Evolutionary conservation across 1,140 invertebrate species (phyloP), one percentile per base, ranked within the genome.

Genomic region (Drosophila albomicans): DNA sequence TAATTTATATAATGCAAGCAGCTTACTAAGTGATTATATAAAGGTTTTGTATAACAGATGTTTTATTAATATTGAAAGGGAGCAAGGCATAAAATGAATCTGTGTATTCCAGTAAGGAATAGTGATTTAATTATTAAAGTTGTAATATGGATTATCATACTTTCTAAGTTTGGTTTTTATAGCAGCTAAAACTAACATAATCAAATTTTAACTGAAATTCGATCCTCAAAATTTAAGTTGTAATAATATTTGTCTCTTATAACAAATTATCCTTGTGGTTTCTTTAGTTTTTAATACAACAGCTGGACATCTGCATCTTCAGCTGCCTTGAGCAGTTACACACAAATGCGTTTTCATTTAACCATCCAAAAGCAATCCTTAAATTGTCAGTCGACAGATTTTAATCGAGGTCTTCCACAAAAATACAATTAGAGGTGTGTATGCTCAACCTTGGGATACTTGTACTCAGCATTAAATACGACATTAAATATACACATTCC

Each of bases 351-450:
- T 7, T 52, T 15, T 49, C 70, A 61, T 38, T 16, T 52, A 75
- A 61, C 28, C 67, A 38, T 52, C 38, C 75, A 86, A 81, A 81
- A 81, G 81, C 63, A 64, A 79, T 66, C 82, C 68, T 73, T 64
- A 78, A 78, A 64, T 78, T 79, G 79, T 76, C 71, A 59, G 72
- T 45, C 54, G 56, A 68, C 52, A 79, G 82, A 87, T 87, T 87
- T 73, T 56, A 87, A 87, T 87, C 82, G 71, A 51, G 71, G 69
- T 56, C 61, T 61, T 68, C 78, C 74, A 49, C 35, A 66, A 38
- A 28, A 41, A 63, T 35, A 57, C 35, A 38, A 10, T 0, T 38
- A 38, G 1, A 10, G 0, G 0, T 25, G 3, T 25, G 20, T 38
- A 3, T 38, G 35, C 1, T 8, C 35, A 38, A 38, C 35, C 3